These are phyloP conservation scores for Bombus waltoni DNA, from an alignment of 1,140 invertebrate genomes.

Conservation along the genomic window DNA sequence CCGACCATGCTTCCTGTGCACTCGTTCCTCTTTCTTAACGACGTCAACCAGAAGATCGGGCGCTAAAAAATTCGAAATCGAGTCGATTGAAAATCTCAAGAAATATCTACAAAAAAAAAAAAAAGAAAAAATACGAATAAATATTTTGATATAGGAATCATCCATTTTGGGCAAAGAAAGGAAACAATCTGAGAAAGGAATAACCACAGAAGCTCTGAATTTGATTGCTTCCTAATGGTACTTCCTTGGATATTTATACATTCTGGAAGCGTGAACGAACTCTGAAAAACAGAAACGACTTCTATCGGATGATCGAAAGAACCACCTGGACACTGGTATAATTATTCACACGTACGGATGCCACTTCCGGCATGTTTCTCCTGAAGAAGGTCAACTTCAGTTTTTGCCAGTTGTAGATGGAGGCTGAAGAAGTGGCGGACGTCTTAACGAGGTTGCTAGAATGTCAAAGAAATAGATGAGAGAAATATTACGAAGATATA, in stretches of 20 bases:
- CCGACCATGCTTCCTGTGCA: not conserved
- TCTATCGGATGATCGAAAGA: not conserved
- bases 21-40: not conserved
- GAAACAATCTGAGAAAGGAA: not conserved
- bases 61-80: not conserved
- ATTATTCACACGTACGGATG: conserved; percentile 25
- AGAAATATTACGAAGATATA: not conserved
- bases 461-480: not conserved
- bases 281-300: not conserved
- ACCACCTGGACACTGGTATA: not conserved
- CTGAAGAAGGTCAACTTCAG: not conserved
- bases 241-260: not conserved
- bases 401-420: not conserved
- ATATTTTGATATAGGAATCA: not conserved
- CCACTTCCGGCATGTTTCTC: not conserved
- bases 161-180: not conserved
- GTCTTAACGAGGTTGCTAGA: not conserved
- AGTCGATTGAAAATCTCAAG: not conserved
- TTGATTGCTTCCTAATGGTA: not conserved
- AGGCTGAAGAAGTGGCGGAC: not conserved
- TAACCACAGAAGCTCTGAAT: not conserved
- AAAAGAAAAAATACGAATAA: not conserved
- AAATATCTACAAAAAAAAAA: not conserved
- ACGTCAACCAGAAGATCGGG: not conserved
- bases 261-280: not conserved